Evolutionary conservation across 2,113 vertebrate species (phyloP).

Genomic region (Glaucomys volans): DNA sequence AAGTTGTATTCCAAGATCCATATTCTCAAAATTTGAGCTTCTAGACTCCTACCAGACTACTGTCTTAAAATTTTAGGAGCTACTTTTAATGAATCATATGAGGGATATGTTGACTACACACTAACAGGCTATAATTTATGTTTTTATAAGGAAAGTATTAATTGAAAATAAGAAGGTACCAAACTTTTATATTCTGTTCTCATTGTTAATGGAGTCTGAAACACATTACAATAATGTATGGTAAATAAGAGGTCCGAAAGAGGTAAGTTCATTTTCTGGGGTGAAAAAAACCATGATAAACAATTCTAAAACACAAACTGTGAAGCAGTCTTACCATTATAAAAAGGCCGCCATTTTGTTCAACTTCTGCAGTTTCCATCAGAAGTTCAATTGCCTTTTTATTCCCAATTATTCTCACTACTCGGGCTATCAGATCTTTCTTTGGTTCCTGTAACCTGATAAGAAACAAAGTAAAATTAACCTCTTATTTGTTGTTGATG

Average conservation of each 20-base stretch:
- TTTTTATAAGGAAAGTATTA: not conserved
- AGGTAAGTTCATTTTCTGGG: not conserved
- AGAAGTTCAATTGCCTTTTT: constrained; percentile 96
- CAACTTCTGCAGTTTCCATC: constrained; percentile 94
- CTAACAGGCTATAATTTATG: not conserved
- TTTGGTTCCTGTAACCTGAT: constrained; percentile 95
- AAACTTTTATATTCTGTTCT: not conserved
- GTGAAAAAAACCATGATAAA: not conserved
- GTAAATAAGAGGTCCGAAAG: not conserved
- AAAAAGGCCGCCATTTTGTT: constrained; percentile 95
- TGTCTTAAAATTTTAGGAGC: not conserved
- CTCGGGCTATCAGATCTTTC: constrained; percentile 93
- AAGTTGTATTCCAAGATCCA: not conserved
- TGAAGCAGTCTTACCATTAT: constrained; percentile 89
- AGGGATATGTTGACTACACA: not conserved
- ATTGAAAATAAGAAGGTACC: not conserved
- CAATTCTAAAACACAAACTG: not conserved
- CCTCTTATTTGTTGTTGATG: constrained; percentile 1
- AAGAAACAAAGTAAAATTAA: constrained; percentile 36
- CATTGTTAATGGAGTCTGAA: not conserved
- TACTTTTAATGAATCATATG: not conserved
- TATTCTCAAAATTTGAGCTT: not conserved
- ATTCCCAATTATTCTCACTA: constrained; percentile 93
- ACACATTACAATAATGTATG: not conserved
- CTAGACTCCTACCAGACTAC: not conserved